phyloP scores from a whole-genome alignment of 2,888 invertebrate genomes.

The Kryphioiulus occultus region DNA sequence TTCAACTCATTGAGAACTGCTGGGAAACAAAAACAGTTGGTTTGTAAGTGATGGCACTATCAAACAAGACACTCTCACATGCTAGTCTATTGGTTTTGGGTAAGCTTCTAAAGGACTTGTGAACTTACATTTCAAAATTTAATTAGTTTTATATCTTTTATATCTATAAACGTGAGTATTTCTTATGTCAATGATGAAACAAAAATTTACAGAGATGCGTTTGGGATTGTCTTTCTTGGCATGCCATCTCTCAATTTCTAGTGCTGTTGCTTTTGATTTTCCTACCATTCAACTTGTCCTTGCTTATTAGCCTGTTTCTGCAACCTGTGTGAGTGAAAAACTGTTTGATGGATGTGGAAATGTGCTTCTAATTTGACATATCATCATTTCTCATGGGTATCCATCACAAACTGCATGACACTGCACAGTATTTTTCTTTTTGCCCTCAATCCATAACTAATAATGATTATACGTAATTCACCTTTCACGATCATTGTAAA shows the following conservation, averaged over 20 bases:
- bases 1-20: not conserved
- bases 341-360: conserved; percentile 1
- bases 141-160: no score
- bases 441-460: not conserved
- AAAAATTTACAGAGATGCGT: not conserved
- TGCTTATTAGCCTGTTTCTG: conserved; percentile 13
- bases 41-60: not conserved
- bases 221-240: not conserved
- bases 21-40: not conserved
- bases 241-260: not conserved
- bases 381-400: conserved; percentile 36
- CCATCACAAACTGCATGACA: conserved; percentile 13
- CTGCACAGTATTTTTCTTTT: conserved; percentile 13
- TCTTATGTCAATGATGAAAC: no score
- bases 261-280: not conserved
- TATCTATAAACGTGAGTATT: no score
- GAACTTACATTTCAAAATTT: no score
- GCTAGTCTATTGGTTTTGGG: no score
- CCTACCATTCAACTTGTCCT: not conserved
- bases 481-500: not conserved
- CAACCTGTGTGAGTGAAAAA: not conserved
- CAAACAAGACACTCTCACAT: not conserved
- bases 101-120: no score
- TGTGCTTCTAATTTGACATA: not conserved
- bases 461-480: not conserved